A percentile compares a stretch with the other conserved stretches of the same genome.
phyloP scores from a whole-genome alignment of 2,888 invertebrate species.

The Apocheima hispidaria region DNA sequence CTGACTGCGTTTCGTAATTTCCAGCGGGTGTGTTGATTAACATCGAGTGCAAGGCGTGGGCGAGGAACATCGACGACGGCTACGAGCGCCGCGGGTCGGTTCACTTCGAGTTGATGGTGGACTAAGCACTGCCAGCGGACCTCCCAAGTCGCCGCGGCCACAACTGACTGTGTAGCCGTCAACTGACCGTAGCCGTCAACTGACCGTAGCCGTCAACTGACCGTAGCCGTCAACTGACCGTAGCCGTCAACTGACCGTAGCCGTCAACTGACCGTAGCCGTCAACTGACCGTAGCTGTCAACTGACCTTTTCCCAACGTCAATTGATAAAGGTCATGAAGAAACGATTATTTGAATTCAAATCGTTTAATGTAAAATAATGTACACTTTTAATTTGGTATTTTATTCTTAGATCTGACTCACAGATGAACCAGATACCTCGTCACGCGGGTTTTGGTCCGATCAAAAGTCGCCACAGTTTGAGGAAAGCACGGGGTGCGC shows the following conservation, averaged over 20 bases:
- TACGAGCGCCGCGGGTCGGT: conserved; percentile 96
- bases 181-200: neutral
- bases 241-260: conserved; percentile 55
- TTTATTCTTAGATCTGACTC: too few relatives aligned
- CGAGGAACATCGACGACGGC: conserved; percentile 94
- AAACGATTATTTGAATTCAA: too few relatives aligned
- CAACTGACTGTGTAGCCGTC: conserved; percentile 12
- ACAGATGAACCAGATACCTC: too few relatives aligned
- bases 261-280: too few relatives aligned
- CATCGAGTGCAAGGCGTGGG: conserved; percentile 98
- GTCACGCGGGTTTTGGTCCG: too few relatives aligned
- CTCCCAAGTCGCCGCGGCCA: conserved; percentile 41
- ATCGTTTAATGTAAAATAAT: too few relatives aligned
- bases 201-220: conserved; percentile 38
- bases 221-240: conserved; percentile 47
- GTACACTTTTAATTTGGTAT: too few relatives aligned
- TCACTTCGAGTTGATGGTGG: conserved; percentile 97
- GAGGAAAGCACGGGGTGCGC: too few relatives aligned
- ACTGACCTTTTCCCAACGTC: too few relatives aligned
- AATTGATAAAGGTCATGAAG: too few relatives aligned
- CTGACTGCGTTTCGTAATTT: conserved; percentile 31
- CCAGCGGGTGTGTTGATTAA: conserved; percentile 95
- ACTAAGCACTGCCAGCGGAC: conserved; percentile 76
- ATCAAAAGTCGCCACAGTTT: too few relatives aligned
- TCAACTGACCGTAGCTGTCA: too few relatives aligned